Evolutionary conservation across 2,888 invertebrate species (phyloP).

Genomic region (Amorpha juglandis): DNA sequence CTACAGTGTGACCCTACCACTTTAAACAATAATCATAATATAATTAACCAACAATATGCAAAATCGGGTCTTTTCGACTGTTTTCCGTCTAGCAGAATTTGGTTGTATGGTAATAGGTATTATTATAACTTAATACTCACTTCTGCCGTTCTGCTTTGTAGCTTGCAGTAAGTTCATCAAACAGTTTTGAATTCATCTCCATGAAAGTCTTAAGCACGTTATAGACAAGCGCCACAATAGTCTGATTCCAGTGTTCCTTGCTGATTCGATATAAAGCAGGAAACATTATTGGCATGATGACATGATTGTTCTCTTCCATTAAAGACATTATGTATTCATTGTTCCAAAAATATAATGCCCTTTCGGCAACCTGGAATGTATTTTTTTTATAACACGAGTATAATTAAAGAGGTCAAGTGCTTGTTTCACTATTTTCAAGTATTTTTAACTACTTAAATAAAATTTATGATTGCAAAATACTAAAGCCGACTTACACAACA

Average conservation of each 20-base stretch:
- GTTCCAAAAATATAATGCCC: slow-evolving; percentile 99
- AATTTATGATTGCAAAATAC: no score
- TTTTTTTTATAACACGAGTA: neutral
- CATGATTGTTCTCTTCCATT: slow-evolving; percentile 99
- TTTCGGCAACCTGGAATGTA: slow-evolving; percentile 94
- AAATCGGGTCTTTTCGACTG: no score
- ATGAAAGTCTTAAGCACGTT: slow-evolving; percentile 99
- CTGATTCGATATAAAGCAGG: slow-evolving; percentile 99
- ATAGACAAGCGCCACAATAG: slow-evolving; percentile 99
- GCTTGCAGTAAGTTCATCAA: slow-evolving; percentile 99
- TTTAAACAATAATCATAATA: no score
- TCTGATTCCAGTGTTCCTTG: slow-evolving; percentile 99
- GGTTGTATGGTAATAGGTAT: no score
- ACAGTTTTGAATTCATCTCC: slow-evolving; percentile 99
- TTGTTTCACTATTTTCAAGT: no score
- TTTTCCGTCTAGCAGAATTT: no score
- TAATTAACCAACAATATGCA: no score
- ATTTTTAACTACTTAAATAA: no score
- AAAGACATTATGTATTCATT: slow-evolving; percentile 99
- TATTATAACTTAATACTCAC: slow-evolving; percentile 84
- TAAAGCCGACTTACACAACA: no score
- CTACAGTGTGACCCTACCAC: no score
- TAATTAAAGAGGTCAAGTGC: neutral
- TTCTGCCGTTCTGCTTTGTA: slow-evolving; percentile 99
- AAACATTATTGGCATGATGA: slow-evolving; percentile 99